Conservation (phyloP, 2,113 vertebrate species). For the Callipepla californica region DNA sequence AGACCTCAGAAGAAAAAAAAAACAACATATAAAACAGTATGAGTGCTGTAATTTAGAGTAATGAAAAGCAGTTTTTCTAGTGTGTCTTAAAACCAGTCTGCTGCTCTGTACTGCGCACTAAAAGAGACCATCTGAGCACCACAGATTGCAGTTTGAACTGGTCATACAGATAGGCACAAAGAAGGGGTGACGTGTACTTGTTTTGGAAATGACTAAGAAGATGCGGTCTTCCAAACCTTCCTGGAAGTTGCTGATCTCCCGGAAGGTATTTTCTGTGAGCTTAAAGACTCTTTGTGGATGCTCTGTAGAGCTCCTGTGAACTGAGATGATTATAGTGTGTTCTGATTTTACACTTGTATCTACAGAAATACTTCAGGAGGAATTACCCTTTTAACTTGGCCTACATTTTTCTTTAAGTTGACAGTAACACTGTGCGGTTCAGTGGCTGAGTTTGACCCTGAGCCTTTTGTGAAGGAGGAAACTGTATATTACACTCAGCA, state of each 20-base stretch:
- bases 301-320: background rate
- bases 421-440: background rate
- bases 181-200: background rate
- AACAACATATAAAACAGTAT: background rate
- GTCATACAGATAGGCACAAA: background rate
- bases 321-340: background rate
- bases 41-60: slow-evolving; percentile 18
- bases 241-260: background rate
- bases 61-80: slow-evolving; percentile 24
- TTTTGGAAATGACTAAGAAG: background rate
- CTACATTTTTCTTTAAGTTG: background rate
- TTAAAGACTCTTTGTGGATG: background rate
- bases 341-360: background rate
- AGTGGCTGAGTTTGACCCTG: background rate
- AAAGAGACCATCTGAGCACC: slow-evolving; percentile 14
- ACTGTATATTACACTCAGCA: background rate
- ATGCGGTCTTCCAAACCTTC: background rate
- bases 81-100: background rate
- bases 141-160: background rate
- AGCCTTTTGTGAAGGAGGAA: background rate
- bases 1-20: background rate
- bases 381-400: background rate
- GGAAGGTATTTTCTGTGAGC: background rate
- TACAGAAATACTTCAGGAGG: background rate
- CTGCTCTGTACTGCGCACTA: background rate